These are phyloP conservation scores for Aldabrachelys gigantea DNA, from an alignment of 2,113 vertebrate genomes.

Conservation along the genomic window DNA sequence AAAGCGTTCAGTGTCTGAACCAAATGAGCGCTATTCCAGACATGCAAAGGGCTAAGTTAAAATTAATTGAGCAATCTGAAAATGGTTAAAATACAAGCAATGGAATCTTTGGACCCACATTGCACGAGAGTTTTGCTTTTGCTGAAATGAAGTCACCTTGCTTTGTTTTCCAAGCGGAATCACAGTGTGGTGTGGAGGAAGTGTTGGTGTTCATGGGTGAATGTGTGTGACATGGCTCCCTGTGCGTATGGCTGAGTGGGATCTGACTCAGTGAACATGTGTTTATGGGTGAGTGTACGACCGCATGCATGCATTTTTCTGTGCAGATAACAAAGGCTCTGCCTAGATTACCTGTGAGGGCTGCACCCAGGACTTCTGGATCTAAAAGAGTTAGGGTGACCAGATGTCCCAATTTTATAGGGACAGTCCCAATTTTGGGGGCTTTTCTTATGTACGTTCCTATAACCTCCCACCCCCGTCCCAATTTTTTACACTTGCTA, in stretches of 20 bases:
- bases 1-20: constrained; percentile 28
- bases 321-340: constrained; percentile 3
- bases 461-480: too few species aligned
- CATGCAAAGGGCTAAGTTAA: neutral
- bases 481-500: too few species aligned
- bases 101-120: constrained; percentile 35
- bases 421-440: too few species aligned
- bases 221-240: neutral
- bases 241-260: constrained; percentile 48
- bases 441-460: too few species aligned
- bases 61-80: neutral
- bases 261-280: constrained; percentile 73
- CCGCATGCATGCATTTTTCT: constrained; percentile 22
- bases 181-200: constrained; percentile 63
- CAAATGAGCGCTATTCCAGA: constrained; percentile 27
- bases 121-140: neutral
- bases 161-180: constrained; percentile 59
- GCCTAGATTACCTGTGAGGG: neutral
- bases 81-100: constrained; percentile 28
- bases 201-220: constrained; percentile 68
- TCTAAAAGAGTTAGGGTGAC: neutral
- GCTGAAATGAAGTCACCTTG: neutral
- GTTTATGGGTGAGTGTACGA: constrained; percentile 37
- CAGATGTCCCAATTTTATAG: too few species aligned
- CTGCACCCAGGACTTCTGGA: neutral